Percentiles rank a stretch among this genome's conserved stretches.
Evolutionary conservation across 2,113 vertebrate species (phyloP).

Genomic region (Pelecanus crispus): DNA sequence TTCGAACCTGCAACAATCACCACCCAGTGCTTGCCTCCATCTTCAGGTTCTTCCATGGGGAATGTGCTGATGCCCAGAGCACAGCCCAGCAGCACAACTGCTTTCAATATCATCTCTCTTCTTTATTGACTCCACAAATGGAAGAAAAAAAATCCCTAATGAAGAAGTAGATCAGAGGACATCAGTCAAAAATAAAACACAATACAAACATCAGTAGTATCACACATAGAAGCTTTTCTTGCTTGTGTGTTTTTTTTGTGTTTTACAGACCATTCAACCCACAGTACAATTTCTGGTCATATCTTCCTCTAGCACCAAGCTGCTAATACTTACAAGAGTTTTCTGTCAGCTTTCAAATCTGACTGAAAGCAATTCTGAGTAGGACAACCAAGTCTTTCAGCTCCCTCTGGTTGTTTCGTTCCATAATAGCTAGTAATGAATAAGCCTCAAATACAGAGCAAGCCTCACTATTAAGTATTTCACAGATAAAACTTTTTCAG

Average conservation of each 20-base stretch:
- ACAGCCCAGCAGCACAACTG: slow-evolving; percentile 64
- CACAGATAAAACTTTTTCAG: background rate
- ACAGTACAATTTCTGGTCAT: background rate
- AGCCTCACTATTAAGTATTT: background rate
- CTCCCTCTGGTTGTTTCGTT: background rate
- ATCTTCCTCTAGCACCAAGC: background rate
- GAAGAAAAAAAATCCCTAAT: background rate
- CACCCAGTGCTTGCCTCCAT: slow-evolving; percentile 90
- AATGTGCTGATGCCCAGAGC: slow-evolving; percentile 47
- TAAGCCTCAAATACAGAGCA: background rate
- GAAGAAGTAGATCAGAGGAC: background rate
- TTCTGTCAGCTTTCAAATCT: slow-evolving; percentile 5
- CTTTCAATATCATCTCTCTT: slow-evolving; percentile 64
- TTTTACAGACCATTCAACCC: background rate
- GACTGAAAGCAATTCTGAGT: background rate
- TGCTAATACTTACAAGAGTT: background rate
- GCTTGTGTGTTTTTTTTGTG: background rate
- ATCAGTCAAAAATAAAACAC: background rate
- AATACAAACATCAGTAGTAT: background rate
- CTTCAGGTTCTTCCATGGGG: slow-evolving; percentile 65
- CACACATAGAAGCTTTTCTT: background rate
- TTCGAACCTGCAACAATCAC: slow-evolving; percentile 92
- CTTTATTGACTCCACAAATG: background rate
- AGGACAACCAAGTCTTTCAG: slow-evolving; percentile 25
- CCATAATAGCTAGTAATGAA: background rate